phyloP scores from a whole-genome alignment of 2,797 vertebrate species.

The Chrysocyon brachyurus region DNA sequence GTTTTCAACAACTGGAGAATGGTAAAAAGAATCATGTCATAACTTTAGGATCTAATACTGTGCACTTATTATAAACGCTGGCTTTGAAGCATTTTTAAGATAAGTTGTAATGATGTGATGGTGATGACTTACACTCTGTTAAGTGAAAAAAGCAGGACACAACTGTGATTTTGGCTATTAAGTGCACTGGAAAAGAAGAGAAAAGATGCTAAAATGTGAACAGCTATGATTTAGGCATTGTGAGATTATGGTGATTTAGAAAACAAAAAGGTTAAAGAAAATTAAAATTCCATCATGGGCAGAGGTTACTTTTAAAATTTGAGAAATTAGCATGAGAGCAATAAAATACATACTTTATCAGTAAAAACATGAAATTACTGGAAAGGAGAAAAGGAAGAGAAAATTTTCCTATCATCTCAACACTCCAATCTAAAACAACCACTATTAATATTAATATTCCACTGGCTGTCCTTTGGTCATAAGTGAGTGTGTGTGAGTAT shows the following conservation, averaged over 20 bases:
- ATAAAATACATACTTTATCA: not conserved
- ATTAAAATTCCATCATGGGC: not conserved
- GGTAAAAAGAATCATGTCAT: not conserved
- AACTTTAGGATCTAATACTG: not conserved
- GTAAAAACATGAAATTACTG: conserved; percentile 21
- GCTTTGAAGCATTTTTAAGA: not conserved
- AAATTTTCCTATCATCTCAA: not conserved
- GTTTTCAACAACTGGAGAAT: not conserved
- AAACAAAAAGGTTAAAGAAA: not conserved
- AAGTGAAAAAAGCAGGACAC: not conserved
- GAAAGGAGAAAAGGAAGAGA: not conserved
- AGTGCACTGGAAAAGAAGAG: not conserved
- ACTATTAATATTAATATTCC: not conserved
- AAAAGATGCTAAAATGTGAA: not conserved
- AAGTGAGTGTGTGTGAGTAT: not conserved
- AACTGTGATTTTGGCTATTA: not conserved
- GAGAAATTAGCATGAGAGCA: conserved; percentile 36
- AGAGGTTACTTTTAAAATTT: not conserved
- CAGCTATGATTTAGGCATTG: not conserved
- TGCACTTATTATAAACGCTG: not conserved
- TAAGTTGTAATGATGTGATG: not conserved
- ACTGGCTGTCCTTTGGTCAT: not conserved
- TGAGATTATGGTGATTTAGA: not conserved
- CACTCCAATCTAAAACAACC: not conserved
- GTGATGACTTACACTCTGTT: not conserved